These are phyloP conservation scores for Dryas iulia DNA, from an alignment of 1,140 invertebrate genomes.

Conservation along the genomic window DNA sequence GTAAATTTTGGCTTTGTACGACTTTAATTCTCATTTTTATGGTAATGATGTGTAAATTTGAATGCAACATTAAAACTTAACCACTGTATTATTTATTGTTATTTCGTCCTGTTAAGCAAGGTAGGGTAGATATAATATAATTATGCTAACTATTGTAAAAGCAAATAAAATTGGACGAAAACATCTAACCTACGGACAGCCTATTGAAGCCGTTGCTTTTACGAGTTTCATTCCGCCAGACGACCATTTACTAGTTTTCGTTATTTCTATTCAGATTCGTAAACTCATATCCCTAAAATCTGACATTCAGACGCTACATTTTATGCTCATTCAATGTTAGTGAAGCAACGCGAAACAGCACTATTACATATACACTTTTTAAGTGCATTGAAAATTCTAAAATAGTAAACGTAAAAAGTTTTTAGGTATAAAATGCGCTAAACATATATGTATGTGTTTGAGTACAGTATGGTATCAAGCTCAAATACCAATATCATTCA, in stretches of 20 bases:
- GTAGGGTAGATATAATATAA: too few species aligned
- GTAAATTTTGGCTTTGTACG: background rate
- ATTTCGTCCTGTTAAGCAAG: too few species aligned
- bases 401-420: background rate
- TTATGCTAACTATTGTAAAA: too few species aligned
- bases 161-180: background rate
- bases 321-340: background rate
- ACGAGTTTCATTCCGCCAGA: background rate
- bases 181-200: too few species aligned
- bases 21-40: background rate
- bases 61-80: too few species aligned
- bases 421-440: conserved; percentile 4
- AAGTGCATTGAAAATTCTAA: background rate
- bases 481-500: background rate
- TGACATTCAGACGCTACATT: background rate
- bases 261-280: background rate
- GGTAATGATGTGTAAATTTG: too few species aligned
- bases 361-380: background rate
- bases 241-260: background rate
- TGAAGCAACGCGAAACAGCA: background rate
- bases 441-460: background rate
- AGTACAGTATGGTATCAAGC: conserved; percentile 21
- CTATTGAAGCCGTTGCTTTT: background rate
- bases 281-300: background rate
- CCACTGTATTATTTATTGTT: too few species aligned